Conservation (phyloP, 2,797 vertebrate species). For the Eurystomus glaucurus region DNA sequence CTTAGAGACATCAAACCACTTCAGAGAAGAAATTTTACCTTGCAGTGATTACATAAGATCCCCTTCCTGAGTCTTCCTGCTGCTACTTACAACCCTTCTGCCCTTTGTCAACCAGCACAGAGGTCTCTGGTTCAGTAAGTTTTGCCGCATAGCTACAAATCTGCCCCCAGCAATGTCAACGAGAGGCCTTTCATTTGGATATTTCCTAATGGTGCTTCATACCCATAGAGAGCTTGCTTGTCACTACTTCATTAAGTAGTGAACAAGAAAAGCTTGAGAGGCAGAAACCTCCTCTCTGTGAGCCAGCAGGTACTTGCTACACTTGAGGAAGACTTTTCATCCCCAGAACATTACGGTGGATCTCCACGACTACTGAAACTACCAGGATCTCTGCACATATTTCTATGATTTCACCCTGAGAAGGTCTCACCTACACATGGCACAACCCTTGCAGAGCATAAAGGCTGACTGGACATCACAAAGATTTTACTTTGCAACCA, state of each 20-base stretch:
- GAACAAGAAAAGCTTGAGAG: not conserved
- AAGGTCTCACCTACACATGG: not conserved
- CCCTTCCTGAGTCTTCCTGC: not conserved
- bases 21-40: not conserved
- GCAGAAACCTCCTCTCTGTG: not conserved
- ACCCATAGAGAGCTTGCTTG: not conserved
- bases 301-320: not conserved
- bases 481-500: not conserved
- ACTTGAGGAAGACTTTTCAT: not conserved
- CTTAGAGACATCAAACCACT: not conserved
- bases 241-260: not conserved
- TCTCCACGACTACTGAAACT: not conserved
- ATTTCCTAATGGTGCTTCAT: not conserved
- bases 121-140: not conserved
- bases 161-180: not conserved
- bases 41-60: not conserved
- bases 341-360: not conserved
- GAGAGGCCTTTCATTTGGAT: not conserved
- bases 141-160: not conserved
- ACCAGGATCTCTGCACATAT: not conserved
- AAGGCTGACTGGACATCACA: not conserved
- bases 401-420: not conserved
- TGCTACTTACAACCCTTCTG: not conserved
- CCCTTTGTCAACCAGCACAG: not conserved
- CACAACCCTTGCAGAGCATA: accelerated